Conservation (phyloP, 2,797 vertebrate species). For the Staurois parvus region DNA sequence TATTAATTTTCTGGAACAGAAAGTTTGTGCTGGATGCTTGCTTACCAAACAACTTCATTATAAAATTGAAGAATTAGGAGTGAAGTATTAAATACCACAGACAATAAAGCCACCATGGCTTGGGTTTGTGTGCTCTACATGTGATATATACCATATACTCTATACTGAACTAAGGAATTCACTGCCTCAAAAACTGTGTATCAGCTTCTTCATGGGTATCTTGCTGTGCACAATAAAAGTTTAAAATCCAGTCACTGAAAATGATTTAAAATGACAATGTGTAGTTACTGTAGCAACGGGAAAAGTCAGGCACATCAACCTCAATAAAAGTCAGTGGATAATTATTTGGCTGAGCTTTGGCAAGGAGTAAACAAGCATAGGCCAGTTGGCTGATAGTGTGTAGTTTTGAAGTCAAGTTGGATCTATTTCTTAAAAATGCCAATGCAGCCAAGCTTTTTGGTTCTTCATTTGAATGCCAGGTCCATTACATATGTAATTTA, state of each 20-base stretch:
- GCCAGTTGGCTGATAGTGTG: constrained; percentile 42
- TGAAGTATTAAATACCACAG: not conserved
- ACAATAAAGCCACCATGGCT: not conserved
- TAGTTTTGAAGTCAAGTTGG: constrained; percentile 13
- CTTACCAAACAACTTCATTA: not conserved
- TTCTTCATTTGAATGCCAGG: constrained; percentile 12
- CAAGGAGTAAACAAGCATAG: constrained; percentile 2
- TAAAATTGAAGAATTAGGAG: not conserved
- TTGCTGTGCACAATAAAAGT: not conserved
- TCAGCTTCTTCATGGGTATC: not conserved
- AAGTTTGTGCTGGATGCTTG: not conserved
- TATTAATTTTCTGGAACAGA: not conserved
- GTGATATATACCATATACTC: not conserved
- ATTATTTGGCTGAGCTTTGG: constrained; percentile 47
- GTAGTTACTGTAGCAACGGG: constrained; percentile 22
- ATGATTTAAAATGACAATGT: constrained; percentile 42
- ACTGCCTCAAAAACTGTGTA: too few species aligned
- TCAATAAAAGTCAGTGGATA: constrained; percentile 51
- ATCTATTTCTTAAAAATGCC: constrained; percentile 41
- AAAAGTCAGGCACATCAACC: constrained; percentile 14
- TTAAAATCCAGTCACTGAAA: constrained; percentile 20
- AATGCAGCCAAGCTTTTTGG: constrained; percentile 24
- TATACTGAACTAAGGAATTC: not conserved
- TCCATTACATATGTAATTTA: constrained; percentile 19
- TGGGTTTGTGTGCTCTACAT: not conserved